Evolutionary conservation across 2,888 invertebrate genomes (phyloP), one percentile per base, ranked within the genome.

Genomic region (Ophion obscuratus): DNA sequence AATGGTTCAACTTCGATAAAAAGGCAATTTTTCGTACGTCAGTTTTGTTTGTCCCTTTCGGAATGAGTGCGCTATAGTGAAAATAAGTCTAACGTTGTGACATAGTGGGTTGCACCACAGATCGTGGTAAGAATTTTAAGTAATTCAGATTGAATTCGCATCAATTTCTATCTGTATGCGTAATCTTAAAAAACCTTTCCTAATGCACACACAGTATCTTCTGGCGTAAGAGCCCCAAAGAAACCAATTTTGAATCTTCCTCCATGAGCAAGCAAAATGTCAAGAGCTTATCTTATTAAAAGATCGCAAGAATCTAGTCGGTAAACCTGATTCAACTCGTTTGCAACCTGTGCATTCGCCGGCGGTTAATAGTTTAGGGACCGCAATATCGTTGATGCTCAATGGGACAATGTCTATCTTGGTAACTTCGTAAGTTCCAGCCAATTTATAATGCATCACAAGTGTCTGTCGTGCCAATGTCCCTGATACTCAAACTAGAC

Each of bases 341-440:
- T 76, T 79, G 66, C 75, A 70, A 75, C 68, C 40, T 75, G 74
- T 74, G 77, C 81, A 85, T 85, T 85, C 83, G 68, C 71, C 71
- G 62, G 53, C 74, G 75, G 78, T 76, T 85, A 82, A 85, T 85
- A 82, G 85, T 82, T 85, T 82, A 82, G 82, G 79, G 85, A 85
- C 75, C 82, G 82, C 85, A 85, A 79, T 79, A 82, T 75, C 79
- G 75, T 59, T 78, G 82, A 85, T 82, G 74, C 75, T 71, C 62
- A 9, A 61, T 61, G 53, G n/a, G n/a, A 68, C 44, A 44, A 68
- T 74, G 73, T 74, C 67, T 76, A 76, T 79, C 53, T 66, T 20
- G 17, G 62, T 57, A 31, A 31, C 78, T 76, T 64, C 64, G 14
- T 47, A 61, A 85, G 79, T 82, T 85, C 83, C 85, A 73, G 79